phyloP scores from a whole-genome alignment of 2,888 invertebrate species.

The Melieria crassipennis region DNA sequence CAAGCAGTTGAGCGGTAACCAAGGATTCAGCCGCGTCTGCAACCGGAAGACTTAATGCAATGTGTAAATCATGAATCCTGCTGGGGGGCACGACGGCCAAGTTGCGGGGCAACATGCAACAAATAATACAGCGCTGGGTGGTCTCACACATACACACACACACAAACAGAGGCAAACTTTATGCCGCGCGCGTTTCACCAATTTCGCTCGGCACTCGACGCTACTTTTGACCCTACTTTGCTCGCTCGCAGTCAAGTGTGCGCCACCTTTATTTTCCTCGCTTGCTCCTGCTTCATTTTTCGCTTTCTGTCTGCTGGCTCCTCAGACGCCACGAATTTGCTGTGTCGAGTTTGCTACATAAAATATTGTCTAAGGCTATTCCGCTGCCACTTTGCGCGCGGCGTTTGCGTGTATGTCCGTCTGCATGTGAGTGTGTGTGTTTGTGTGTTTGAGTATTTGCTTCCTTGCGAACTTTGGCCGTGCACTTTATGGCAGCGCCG shows the following conservation, averaged over 20 bases:
- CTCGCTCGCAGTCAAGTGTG: neutral
- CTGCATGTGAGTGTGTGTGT: slow-evolving; percentile 16
- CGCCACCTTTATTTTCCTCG: neutral
- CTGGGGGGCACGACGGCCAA: neutral
- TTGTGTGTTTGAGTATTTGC: slow-evolving; percentile 11
- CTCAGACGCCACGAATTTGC: too few species aligned
- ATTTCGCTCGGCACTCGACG: neutral
- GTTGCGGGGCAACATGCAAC: neutral
- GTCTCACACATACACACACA: neutral
- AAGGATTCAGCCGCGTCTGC: neutral
- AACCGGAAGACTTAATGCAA: neutral
- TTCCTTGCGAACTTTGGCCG: slow-evolving; percentile 39
- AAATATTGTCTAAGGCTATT: slow-evolving; percentile 27
- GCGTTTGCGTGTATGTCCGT: neutral
- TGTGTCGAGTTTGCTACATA: slow-evolving; percentile 17
- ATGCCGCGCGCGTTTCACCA: too few species aligned
- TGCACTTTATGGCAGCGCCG: slow-evolving; percentile 27
- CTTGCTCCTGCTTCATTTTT: neutral
- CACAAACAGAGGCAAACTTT: neutral
- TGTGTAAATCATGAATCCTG: too few species aligned
- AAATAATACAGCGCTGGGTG: too few species aligned
- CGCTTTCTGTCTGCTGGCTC: too few species aligned
- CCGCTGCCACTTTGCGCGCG: slow-evolving; percentile 42
- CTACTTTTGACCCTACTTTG: neutral
- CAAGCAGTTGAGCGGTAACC: slow-evolving; percentile 6